A percentile compares a stretch with the other conserved stretches of the same genome.
Conservation (phyloP, 1,140 invertebrate species). For the Tenebrio molitor region DNA sequence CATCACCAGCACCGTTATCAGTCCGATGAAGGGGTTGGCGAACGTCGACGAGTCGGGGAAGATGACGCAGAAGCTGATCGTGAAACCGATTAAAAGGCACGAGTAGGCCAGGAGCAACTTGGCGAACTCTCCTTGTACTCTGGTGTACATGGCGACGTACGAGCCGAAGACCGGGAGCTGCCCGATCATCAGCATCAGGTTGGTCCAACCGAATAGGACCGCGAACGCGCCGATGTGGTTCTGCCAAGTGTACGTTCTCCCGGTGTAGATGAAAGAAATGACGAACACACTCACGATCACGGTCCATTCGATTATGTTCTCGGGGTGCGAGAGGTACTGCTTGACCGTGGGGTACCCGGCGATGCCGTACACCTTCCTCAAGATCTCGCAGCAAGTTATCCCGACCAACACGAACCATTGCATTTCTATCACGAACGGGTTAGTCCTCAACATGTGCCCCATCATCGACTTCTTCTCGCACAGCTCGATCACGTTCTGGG, state of each 20-base stretch:
- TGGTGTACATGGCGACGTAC: constrained; percentile 90
- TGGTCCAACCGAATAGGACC: constrained; percentile 87
- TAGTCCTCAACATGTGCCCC: constrained; percentile 77
- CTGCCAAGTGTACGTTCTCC: constrained; percentile 84
- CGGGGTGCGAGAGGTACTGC: constrained; percentile 84
- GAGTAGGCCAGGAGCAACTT: constrained; percentile 87
- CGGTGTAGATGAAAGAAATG: constrained; percentile 83
- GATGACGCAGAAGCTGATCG: constrained; percentile 88
- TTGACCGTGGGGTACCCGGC: constrained; percentile 81
- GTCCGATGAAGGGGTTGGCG: constrained; percentile 81
- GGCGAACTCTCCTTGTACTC: constrained; percentile 87
- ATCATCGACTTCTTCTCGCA: constrained; percentile 82
- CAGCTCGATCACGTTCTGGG: constrained; percentile 71
- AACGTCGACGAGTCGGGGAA: constrained; percentile 86
- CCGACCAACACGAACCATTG: constrained; percentile 83
- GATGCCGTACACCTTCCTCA: constrained; percentile 82
- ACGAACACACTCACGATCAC: constrained; percentile 85
- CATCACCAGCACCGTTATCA: constrained; percentile 89
- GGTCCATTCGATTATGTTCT: constrained; percentile 89
- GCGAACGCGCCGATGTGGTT: constrained; percentile 86
- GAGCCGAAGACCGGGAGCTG: constrained; percentile 87
- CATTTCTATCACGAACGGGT: constrained; percentile 81
- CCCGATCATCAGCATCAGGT: constrained; percentile 89
- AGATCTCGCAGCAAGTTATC: constrained; percentile 81
- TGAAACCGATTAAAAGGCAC: constrained; percentile 87